These are phyloP conservation scores for Pseudorectes ferrugineus DNA, from an alignment of 2,113 vertebrate species.

Conservation along the genomic window DNA sequence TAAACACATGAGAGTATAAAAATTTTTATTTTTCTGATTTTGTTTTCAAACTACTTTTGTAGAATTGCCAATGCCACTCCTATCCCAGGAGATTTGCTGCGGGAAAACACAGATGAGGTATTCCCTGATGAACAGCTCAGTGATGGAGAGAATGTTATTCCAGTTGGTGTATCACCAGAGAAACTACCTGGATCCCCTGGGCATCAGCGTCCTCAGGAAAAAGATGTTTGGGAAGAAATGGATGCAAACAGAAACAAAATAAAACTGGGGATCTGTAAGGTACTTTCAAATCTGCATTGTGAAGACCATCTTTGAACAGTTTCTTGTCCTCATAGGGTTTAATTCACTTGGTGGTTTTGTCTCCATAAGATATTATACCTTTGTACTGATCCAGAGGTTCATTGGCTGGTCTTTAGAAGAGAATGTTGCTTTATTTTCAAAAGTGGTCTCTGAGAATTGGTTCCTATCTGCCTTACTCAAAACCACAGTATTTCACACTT, in stretches of 20 bases:
- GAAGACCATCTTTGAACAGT: not conserved
- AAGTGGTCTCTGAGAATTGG: not conserved
- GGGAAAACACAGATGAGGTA: conserved; percentile 97
- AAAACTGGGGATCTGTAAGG: conserved; percentile 84
- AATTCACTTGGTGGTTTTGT: not conserved
- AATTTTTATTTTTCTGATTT: not conserved
- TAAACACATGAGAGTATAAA: not conserved
- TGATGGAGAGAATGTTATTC: conserved; percentile 91
- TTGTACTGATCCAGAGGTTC: not conserved
- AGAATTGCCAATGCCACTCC: conserved; percentile 98
- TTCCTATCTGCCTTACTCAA: not conserved
- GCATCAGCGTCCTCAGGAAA: conserved; percentile 83
- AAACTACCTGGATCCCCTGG: conserved; percentile 82
- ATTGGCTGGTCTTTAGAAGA: not conserved
- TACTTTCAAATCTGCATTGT: conserved; percentile 39
- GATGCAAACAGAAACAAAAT: conserved; percentile 93
- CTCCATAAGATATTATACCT: rapidly evolving
- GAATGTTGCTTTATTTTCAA: not conserved
- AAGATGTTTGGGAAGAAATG: conserved; percentile 96
- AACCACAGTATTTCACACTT: not conserved
- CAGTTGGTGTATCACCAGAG: conserved; percentile 74
- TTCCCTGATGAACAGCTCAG: conserved; percentile 97
- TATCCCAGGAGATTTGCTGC: conserved; percentile 90
- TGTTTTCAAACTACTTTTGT: not conserved
- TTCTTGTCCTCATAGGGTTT: not conserved